phyloP scores from a whole-genome alignment of 2,113 vertebrate species.

The Albula goreensis region DNA sequence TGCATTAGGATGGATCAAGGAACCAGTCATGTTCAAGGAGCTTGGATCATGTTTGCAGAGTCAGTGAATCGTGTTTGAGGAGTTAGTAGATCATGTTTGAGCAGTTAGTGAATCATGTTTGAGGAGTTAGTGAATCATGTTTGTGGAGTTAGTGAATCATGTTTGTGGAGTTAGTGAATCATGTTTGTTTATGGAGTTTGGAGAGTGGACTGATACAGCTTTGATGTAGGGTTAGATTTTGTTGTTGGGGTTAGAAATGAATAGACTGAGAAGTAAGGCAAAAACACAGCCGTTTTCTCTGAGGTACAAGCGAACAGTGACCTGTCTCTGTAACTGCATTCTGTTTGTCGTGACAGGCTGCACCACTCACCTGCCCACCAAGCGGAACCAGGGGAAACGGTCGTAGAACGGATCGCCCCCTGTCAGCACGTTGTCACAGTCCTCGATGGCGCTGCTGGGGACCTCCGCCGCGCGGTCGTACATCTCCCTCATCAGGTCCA shows the following conservation, averaged over 20 bases:
- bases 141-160: not conserved
- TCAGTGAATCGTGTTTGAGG: no score
- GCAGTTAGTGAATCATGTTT: no score
- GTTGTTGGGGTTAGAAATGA: not conserved
- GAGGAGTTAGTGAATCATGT: not conserved
- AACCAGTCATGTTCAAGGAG: no score
- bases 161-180: not conserved
- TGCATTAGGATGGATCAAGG: no score
- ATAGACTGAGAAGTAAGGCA: not conserved
- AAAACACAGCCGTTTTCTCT: not conserved
- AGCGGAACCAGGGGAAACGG: constrained; percentile 97
- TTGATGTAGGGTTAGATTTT: not conserved
- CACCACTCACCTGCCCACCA: constrained; percentile 88
- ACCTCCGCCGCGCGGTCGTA: constrained; percentile 95
- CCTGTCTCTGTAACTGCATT: not conserved
- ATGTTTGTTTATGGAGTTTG: not conserved
- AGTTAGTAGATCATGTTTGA: no score
- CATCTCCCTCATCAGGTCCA: constrained; percentile 98
- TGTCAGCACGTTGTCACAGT: constrained; percentile 90
- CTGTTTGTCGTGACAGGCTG: not conserved
- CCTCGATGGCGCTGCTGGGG: constrained; percentile 86
- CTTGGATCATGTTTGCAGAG: no score
- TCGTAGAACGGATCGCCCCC: constrained; percentile 97
- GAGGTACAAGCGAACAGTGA: not conserved
- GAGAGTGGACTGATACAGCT: not conserved